A percentile compares a stretch with the other conserved stretches of the same genome.
These are phyloP conservation scores for Falco biarmicus DNA, from an alignment of 2,797 vertebrate species.

Conservation along the genomic window DNA sequence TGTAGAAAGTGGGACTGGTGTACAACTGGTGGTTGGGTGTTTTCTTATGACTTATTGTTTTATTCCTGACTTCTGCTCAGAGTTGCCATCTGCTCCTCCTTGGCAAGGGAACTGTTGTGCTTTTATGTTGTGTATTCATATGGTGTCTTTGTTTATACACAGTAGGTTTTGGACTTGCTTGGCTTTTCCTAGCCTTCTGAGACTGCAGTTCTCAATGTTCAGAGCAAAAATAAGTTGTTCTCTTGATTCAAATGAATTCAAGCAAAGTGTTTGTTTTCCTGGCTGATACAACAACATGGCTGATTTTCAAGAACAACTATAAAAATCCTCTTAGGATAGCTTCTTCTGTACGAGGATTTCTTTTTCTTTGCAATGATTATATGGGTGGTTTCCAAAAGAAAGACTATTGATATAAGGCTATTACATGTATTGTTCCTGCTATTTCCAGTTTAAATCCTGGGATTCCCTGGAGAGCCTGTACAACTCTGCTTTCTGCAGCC, in stretches of 20 bases:
- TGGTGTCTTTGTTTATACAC: slow-evolving; percentile 33
- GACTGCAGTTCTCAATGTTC: neutral
- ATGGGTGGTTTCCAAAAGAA: neutral
- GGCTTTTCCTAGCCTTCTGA: slow-evolving; percentile 36
- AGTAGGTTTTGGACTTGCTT: slow-evolving; percentile 26
- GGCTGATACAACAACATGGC: neutral
- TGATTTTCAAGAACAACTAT: neutral
- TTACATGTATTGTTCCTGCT: neutral
- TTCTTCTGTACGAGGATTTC: neutral
- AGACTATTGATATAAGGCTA: neutral
- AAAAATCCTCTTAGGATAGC: neutral
- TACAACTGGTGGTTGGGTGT: neutral
- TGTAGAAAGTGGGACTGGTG: neutral
- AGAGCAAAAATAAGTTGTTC: neutral
- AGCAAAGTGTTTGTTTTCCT: neutral
- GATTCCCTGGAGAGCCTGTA: neutral
- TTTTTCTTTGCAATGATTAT: neutral
- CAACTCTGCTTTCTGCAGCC: neutral
- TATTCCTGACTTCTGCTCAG: slow-evolving; percentile 20
- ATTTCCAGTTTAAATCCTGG: neutral
- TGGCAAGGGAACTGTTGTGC: slow-evolving; percentile 26
- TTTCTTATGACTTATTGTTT: neutral
- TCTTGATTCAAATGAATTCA: neutral
- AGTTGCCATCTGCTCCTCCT: slow-evolving; percentile 49
- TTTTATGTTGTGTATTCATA: slow-evolving; percentile 35